Percentiles rank a stretch among this genome's conserved stretches.
Evolutionary conservation across 1,140 invertebrate genomes (phyloP).

Genomic region (Leucophenga varia): DNA sequence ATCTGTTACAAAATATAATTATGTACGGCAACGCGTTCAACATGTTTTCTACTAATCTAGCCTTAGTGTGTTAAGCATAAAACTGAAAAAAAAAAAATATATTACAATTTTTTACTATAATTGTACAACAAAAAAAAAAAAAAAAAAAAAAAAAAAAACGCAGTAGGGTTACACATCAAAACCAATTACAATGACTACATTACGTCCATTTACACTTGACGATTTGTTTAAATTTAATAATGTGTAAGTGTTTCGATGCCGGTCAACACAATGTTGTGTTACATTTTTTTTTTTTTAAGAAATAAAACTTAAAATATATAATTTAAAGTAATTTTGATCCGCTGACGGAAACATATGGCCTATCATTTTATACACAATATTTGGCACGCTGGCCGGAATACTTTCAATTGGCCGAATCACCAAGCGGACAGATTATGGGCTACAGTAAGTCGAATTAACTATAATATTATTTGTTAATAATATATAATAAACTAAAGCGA

Average conservation of each 20-base stretch:
- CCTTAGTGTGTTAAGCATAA: no score
- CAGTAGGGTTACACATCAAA: no score
- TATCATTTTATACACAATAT: conserved; percentile 98
- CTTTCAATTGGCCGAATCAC: conserved; percentile 94
- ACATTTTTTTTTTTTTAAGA: neutral
- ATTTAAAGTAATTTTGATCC: conserved; percentile 89
- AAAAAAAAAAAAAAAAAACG: no score
- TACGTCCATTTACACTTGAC: conserved; percentile 89
- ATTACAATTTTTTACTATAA: no score
- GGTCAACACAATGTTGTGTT: neutral
- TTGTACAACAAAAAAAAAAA: no score
- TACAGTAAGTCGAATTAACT: conserved; percentile 99
- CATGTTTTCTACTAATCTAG: no score
- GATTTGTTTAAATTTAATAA: conserved; percentile 97
- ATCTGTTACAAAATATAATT: no score
- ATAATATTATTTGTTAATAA: neutral
- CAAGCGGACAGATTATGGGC: conserved; percentile 95
- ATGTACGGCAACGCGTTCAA: no score
- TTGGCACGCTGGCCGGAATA: conserved; percentile 99
- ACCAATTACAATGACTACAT: conserved; percentile 80
- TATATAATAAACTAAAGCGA: neutral
- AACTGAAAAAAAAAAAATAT: no score
- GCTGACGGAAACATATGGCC: conserved; percentile 95
- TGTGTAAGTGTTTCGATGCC: conserved; percentile 70
- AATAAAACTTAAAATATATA: conserved; percentile 10